Evolutionary conservation across 2,888 invertebrate genomes (phyloP), one percentile per base, ranked within the genome.

Genomic region (Acleris emargana): DNA sequence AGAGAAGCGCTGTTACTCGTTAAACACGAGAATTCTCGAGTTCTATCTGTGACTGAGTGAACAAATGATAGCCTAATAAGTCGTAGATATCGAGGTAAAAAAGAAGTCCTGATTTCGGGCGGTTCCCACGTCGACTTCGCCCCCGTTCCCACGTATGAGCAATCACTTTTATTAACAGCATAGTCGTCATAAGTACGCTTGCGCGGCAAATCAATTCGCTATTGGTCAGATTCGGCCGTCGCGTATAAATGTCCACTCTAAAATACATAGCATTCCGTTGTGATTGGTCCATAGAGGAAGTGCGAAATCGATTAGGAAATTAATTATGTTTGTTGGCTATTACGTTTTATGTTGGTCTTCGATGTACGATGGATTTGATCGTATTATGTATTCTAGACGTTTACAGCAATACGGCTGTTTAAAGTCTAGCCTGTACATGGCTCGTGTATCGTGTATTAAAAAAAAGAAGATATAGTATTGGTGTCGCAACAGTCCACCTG

Each of bases 141-240:
- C 82, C 90, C 77, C 80, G 77, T 91, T 91, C 91, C 82, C 90
- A 90, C 87, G 86, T 79, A 80, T 80, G 79, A 80, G 81, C 75
- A 74, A 64, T 62, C 55, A 57, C 42, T 82, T 81, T 79, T 83
- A 82, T 77, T 80, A 79, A 80, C 81, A 80, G 79, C 80, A 84
- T 84, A 86, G 79, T 77, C 81, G 80, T 83, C 81, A 79, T 76
- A 80, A 78, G 77, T 75, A 79, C 85, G 85, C 84, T 81, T 86
- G 88, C 84, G 87, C 80, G 76, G 76, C 76, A 82, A 82, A 82
- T 83, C 79, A 80, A 81, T 78, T 79, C 71, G 72, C 81, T 72
- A 88, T 86, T 87, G 87, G 87, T 75, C 78, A 78, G 81, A 81
- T 80, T 78, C 74, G 67, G 71, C 69, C 71, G 74, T 76, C 68